Base-by-base conservation (phyloP, 2,797 vertebrate species). In the Spheniscus humboldti region DNA sequence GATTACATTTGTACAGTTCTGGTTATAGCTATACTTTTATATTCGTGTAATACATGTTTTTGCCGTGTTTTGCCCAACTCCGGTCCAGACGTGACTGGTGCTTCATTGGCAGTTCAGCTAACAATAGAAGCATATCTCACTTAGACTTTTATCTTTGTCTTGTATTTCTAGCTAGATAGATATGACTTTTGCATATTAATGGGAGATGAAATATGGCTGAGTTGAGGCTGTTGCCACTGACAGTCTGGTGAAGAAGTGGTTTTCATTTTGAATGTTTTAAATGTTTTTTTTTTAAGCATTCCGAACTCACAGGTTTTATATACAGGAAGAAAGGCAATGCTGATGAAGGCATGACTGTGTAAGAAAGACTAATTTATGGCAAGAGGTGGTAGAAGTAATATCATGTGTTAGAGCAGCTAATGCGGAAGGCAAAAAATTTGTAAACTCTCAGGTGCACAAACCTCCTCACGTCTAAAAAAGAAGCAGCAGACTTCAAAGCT, bases 51-150 rank as follows among this genome's bases (percentile, higher is more conserved):
- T 31, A 50, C 19, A 6, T 78, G 31, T 6, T 50, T 85, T 67
- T 95, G n/a, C 30, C 1, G 0, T 90, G 23, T 76, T 91, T 92
- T 24, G 4, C 11, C 35, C 47, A 67, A 6, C 22, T 86, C 9
- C 2, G 0, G 47, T 57, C 67, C 53, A 66, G 23, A 63, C 2
- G 0, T 55, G 31, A 20, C 2, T 4, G 19, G 7, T 66, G 13
- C 48, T 85, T 82, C 55, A 47, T 9, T 55, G 48, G 5, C 17
- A 43, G 33, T 82, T 39, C 64, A 76, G 27, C 30, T 87, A 43
- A 67, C 35, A 39, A 27, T 18, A 78, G 23, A 47, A 87, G 23
- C 30, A 6, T 60, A 27, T 22, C 12, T 89, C 45, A 24, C 3
- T 48, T 72, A 17, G 62, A 60, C 19, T 55, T 89, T 33, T 69